These are phyloP conservation scores for Platycheirus albimanus DNA, from an alignment of 2,888 invertebrate species.

Conservation along the genomic window DNA sequence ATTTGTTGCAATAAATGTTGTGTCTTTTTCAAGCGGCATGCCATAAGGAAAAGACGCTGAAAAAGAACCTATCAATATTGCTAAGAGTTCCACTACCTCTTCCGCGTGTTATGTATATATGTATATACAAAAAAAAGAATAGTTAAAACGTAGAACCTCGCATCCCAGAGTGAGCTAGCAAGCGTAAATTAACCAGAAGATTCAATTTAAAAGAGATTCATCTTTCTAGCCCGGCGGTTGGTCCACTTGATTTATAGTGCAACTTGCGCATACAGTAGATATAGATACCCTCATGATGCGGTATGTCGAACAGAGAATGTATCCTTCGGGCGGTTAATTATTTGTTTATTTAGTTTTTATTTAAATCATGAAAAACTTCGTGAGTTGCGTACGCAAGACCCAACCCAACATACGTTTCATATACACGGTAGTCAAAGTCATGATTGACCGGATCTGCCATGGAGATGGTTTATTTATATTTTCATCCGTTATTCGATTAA, in stretches of 20 bases:
- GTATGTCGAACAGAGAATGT: not conserved
- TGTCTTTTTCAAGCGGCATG: constrained; percentile 52
- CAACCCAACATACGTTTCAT: no score
- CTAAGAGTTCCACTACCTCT: constrained; percentile 45
- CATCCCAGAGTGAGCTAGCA: constrained; percentile 13
- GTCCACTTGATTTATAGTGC: constrained; percentile 67
- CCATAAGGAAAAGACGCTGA: constrained; percentile 34
- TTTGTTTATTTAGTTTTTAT: constrained; percentile 55
- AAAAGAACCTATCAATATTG: constrained; percentile 58
- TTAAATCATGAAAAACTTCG: constrained; percentile 32
- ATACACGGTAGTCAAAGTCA: constrained; percentile 53
- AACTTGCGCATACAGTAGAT: constrained; percentile 25
- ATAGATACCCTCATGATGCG: not conserved
- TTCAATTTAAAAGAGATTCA: constrained; percentile 72
- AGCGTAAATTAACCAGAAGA: constrained; percentile 60
- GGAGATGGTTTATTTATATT: constrained; percentile 54
- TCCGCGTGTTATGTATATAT: constrained; percentile 46
- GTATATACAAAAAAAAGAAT: not conserved
- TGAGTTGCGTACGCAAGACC: not conserved
- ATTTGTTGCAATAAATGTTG: constrained; percentile 73
- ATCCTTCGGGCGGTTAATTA: constrained; percentile 64
- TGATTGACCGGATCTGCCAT: constrained; percentile 61
- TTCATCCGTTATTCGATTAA: constrained; percentile 50
- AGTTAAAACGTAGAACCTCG: constrained; percentile 24
- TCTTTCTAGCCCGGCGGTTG: constrained; percentile 67